Evolutionary conservation across 2,797 vertebrate genomes (phyloP).

Genomic region (Onychomys leucogaster): DNA sequence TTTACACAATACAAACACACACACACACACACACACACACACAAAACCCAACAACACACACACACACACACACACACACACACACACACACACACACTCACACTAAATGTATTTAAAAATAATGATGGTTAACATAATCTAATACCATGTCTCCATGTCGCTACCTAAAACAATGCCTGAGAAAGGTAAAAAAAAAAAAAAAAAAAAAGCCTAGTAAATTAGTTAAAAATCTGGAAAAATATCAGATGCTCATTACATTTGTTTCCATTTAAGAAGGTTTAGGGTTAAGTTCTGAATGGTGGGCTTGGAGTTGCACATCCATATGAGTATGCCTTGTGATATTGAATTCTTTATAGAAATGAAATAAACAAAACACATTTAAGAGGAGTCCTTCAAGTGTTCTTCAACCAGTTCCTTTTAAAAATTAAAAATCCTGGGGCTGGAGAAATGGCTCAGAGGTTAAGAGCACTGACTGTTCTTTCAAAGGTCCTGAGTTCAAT

Average conservation of each 20-base stretch:
- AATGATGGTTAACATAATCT: not conserved
- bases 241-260: not conserved
- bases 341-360: slow-evolving; percentile 4
- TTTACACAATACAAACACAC: not conserved
- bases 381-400: no score
- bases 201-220: not conserved
- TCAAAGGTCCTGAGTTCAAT: no score
- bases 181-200: not conserved
- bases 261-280: not conserved
- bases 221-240: not conserved
- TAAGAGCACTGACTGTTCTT: no score
- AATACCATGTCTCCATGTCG: not conserved
- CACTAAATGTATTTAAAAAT: not conserved
- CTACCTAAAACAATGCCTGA: not conserved
- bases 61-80: not conserved
- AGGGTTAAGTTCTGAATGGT: not conserved
- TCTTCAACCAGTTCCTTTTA: not conserved
- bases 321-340: not conserved
- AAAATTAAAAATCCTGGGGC: not conserved
- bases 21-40: not conserved
- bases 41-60: no score
- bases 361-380: not conserved
- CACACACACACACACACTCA: not conserved
- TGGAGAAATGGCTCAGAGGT: no score
- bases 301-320: rapidly evolving